Percentiles rank a stretch among this genome's conserved stretches.
Evolutionary conservation across 2,888 invertebrate species (phyloP).

Genomic region (Dasysyrphus tricinctus): DNA sequence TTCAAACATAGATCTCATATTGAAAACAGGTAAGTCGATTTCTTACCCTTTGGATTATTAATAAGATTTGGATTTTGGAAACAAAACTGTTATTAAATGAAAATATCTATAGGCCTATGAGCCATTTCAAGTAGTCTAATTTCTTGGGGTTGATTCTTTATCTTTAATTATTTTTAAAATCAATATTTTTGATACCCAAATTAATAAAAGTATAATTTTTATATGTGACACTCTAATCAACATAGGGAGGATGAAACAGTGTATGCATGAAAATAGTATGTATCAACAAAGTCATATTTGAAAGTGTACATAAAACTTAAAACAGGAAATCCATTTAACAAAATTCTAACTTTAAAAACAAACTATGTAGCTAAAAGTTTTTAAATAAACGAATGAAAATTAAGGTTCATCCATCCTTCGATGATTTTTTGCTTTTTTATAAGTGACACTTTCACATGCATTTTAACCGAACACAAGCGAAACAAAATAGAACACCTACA

Average conservation of each 20-base stretch:
- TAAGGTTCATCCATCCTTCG: conserved; percentile 1
- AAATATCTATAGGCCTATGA: no score
- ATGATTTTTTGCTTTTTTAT: not conserved
- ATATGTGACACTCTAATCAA: no score
- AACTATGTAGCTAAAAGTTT: conserved; percentile 7
- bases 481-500: not conserved
- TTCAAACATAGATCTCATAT: no score
- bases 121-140: no score
- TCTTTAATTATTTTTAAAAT: no score
- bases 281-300: not conserved
- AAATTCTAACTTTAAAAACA: not conserved
- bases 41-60: no score
- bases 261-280: not conserved
- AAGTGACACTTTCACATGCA: conserved; percentile 26
- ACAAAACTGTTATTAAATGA: no score
- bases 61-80: no score
- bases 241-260: not conserved
- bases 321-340: conserved; percentile 11
- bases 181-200: no score
- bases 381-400: not conserved
- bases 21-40: no score
- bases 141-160: no score
- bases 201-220: not conserved
- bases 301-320: not conserved
- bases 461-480: not conserved